Conservation (phyloP, 2,797 vertebrate species). For the Semotilus atromaculatus region DNA sequence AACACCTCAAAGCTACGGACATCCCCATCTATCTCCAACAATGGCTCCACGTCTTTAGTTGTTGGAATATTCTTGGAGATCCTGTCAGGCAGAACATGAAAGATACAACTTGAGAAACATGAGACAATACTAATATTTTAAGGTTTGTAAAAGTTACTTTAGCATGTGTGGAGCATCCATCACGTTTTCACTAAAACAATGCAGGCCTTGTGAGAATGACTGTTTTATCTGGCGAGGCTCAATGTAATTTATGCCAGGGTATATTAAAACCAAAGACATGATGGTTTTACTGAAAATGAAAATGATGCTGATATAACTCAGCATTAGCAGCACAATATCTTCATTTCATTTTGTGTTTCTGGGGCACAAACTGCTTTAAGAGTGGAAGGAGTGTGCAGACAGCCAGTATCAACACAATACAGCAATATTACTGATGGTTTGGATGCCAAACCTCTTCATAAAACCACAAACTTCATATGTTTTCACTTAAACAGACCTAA, state of each 20-base stretch:
- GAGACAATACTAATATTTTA: conserved; percentile 23
- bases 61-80: conserved; percentile 97
- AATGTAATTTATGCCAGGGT: conserved; percentile 35
- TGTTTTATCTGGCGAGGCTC: conserved; percentile 10
- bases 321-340: conserved; percentile 25
- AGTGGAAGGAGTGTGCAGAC: conserved; percentile 23
- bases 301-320: conserved; percentile 42
- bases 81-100: conserved; percentile 68
- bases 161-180: conserved; percentile 17
- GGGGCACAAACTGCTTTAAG: conserved; percentile 15
- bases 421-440: conserved; percentile 37
- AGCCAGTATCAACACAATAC: conserved; percentile 53
- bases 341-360: conserved; percentile 28
- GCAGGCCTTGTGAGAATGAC: conserved; percentile 40
- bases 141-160: conserved; percentile 15
- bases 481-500: conserved; percentile 51
- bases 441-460: conserved; percentile 39
- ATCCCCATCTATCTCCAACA: conserved; percentile 97
- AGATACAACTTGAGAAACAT: conserved; percentile 13
- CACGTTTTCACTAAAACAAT: conserved; percentile 33
- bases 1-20: conserved; percentile 96
- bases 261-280: conserved; percentile 34
- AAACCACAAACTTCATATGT: conserved; percentile 46
- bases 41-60: conserved; percentile 96
- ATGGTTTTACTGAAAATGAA: conserved; percentile 44